Evolutionary conservation across 2,113 vertebrate genomes (phyloP), one percentile per base, ranked within the genome.

Genomic region (Ibidorhyncha struthersii): DNA sequence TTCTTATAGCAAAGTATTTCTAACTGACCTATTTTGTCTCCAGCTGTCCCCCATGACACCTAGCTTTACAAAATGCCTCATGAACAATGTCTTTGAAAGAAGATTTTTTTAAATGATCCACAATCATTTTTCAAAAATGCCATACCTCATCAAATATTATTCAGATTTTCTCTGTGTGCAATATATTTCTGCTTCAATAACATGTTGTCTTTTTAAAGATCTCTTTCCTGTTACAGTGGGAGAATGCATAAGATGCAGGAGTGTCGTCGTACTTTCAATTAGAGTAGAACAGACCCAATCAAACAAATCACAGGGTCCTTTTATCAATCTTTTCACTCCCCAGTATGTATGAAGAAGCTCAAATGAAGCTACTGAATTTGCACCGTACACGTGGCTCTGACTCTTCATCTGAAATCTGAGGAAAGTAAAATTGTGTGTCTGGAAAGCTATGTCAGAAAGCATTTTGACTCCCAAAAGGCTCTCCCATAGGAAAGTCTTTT

Each of bases 21-120:
- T 73, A 43, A 62, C n/a, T 82, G 83, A 86, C 65, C 67, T 11
- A 18, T 92, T 96, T 59, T 92, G 23, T 74, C 52, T 93, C 25
- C 56, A 92, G 49, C 34, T 91, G 16, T 34, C 67, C 27, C 70
- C 45, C 11, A 3, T 21, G 67, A 30, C 14, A 11, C 19, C 6
- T 55, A 29, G 12, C 12, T 72, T 92, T 78, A 49, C 34, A 61
- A 92, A 95, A 50, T 70, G 59, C 21, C 41, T 91, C 38, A 22
- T n/a, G 47, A 84, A 66, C 4, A 1, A 29, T 13, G 13, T 63
- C 49, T 67, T 82, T 70, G 25, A 83, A 55, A 29, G 18, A 56
- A 27, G 38, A 43, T n/a, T 93, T 71, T 86, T 71, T 53, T 25
- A 43, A 74, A 45, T 59, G 22, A 82, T 85, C 45, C 29, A 62